Conservation (phyloP, 64 coral and sea anemone genomes). For the Montipora cactus region DNA sequence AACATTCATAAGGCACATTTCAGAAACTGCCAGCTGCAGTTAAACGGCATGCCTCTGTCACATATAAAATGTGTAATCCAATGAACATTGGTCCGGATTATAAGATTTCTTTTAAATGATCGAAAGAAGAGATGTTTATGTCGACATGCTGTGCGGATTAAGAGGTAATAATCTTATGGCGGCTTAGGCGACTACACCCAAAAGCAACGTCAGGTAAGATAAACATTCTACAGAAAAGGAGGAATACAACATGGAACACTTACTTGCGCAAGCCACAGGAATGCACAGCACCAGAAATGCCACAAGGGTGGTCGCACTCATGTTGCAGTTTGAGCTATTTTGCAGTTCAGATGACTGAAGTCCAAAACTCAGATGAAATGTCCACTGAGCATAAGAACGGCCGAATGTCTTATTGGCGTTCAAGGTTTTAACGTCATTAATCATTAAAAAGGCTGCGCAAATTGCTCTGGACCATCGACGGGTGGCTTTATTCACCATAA, state of each 20-base stretch:
- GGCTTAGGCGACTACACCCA: background rate
- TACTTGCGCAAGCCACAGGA: background rate
- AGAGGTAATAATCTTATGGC: background rate
- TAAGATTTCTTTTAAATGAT: background rate
- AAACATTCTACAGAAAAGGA: background rate
- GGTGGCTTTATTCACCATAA: constrained; percentile 15
- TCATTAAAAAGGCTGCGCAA: background rate
- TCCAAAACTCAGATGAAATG: background rate
- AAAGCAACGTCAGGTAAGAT: background rate
- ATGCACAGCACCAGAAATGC: background rate
- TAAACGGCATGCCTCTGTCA: background rate
- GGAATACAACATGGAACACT: background rate
- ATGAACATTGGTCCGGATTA: background rate
- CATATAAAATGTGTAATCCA: background rate
- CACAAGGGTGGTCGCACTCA: background rate
- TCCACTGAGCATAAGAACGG: background rate
- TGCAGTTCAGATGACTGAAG: background rate
- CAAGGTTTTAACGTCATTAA: background rate
- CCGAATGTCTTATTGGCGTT: background rate
- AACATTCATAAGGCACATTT: background rate
- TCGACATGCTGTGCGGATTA: background rate
- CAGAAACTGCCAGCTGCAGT: background rate
- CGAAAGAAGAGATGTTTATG: background rate
- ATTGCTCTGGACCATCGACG: background rate
- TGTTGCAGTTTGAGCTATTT: background rate